Percentiles rank a stretch among this genome's conserved stretches.
These are phyloP conservation scores for Rhegmatorhina hoffmannsi DNA, from an alignment of 2,113 vertebrate genomes.

Conservation along the genomic window DNA sequence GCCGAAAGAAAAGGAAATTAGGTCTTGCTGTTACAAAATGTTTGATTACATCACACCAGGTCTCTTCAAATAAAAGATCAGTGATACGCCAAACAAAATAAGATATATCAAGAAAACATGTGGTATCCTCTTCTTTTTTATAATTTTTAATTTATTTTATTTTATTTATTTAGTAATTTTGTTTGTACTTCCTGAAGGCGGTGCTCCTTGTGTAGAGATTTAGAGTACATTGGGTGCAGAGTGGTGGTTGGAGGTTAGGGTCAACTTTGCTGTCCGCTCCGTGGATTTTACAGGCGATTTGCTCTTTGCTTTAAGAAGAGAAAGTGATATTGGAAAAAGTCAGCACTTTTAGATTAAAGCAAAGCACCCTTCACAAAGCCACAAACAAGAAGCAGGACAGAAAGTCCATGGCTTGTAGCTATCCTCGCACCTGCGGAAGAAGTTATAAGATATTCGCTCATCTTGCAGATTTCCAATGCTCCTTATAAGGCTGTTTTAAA, in stretches of 20 bases:
- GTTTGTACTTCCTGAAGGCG: slow-evolving; percentile 78
- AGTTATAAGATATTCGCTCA: slow-evolving; percentile 86
- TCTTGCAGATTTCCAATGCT: slow-evolving; percentile 84
- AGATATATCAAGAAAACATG: slow-evolving; percentile 68
- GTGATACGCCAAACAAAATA: slow-evolving; percentile 73
- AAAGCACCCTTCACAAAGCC: slow-evolving; percentile 90
- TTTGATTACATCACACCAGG: slow-evolving; percentile 71
- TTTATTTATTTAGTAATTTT: slow-evolving; percentile 71
- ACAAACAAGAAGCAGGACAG: slow-evolving; percentile 88
- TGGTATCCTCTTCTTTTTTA: slow-evolving; percentile 60
- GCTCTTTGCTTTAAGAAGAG: slow-evolving; percentile 90
- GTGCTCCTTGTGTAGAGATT: slow-evolving; percentile 82
- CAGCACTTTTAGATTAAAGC: slow-evolving; percentile 92
- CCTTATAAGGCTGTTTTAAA: slow-evolving; percentile 83
- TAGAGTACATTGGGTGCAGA: slow-evolving; percentile 87
- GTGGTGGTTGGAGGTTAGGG: slow-evolving; percentile 84
- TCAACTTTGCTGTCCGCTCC: slow-evolving; percentile 87
- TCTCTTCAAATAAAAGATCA: slow-evolving; percentile 73
- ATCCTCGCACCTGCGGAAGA: slow-evolving; percentile 93
- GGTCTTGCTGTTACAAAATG: slow-evolving; percentile 75
- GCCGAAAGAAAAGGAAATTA: slow-evolving; percentile 54
- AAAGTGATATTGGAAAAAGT: slow-evolving; percentile 88
- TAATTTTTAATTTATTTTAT: slow-evolving; percentile 23
- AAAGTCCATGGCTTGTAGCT: slow-evolving; percentile 91
- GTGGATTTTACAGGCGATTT: slow-evolving; percentile 86